Evolutionary conservation across 1,140 invertebrate genomes (phyloP), one percentile per base, ranked within the genome.

Genomic region (Pectinophora gossypiella): DNA sequence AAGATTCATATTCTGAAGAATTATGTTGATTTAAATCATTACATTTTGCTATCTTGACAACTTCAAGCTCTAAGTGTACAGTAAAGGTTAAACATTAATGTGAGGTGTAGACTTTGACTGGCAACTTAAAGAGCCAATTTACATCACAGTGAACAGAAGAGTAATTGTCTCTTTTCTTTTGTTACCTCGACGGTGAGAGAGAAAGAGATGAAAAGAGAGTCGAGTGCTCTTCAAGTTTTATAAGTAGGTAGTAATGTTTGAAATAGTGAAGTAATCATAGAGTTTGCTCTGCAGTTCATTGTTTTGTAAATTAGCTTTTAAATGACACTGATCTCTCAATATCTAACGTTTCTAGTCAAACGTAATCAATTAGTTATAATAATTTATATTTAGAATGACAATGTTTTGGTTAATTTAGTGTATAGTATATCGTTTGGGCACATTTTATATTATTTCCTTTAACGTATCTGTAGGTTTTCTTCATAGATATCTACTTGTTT

Each of bases 331-430:
- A 84, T 84, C 77, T 84, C 80, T 72, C 58, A 63, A 59, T 71
- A 67, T 74, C 58, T 57, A 74, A 76, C 76, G 72, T 78, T 75
- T 76, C 77, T 84, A 84, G 80, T 84, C 80, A 84, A 63, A 73
- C 64, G 63, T 66, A 64, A 68, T 68, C 27, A 32, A 32, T 32
- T 32, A 32, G 27, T n/a, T 32, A 32, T 32, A 32, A 32, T 32
- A 32, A 32, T 32, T 32, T 32, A 32, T 32, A 32, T 32, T 32
- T 32, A 32, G 27, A 3, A 32, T 12, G 9, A 32, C n/a, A 32
- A 32, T 32, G 27, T 32, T 32, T 32, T 32, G 27, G 27, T 32
- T 32, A 32, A 32, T 32, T 32, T 32, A 32, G 27, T 32, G 27
- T 32, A 32, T 32, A n/a, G 27, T 32, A 12, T 2, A n/a, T 32